These are phyloP conservation scores for Schizopygopsis pylzovi DNA, from an alignment of 2,797 vertebrate genomes.

Conservation along the genomic window DNA sequence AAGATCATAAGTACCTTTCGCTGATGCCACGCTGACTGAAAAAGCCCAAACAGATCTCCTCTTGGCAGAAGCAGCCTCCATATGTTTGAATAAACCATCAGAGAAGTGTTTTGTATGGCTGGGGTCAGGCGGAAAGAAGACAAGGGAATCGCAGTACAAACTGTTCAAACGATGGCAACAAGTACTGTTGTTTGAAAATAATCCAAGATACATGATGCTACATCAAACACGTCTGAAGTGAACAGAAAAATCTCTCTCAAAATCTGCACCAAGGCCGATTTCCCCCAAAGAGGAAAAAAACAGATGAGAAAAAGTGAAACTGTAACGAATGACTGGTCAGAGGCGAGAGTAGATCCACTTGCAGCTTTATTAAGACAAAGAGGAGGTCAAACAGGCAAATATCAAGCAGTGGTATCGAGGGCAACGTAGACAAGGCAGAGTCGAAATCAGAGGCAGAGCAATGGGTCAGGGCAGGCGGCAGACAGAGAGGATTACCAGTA, in stretches of 20 bases:
- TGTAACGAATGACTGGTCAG: too few species aligned
- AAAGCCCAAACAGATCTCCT: conserved; percentile 1
- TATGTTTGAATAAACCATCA: conserved; percentile 30
- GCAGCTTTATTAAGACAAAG: too few species aligned
- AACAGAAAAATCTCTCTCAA: conserved; percentile 1
- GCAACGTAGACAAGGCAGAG: too few species aligned
- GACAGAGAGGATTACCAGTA: too few species aligned
- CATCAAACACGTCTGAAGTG: conserved; percentile 3
- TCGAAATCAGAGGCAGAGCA: too few species aligned
- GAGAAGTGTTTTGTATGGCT: conserved; percentile 8
- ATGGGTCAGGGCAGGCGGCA: too few species aligned
- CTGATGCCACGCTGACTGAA: background rate
- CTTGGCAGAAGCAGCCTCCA: conserved; percentile 3
- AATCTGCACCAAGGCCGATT: background rate
- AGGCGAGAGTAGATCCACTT: too few species aligned
- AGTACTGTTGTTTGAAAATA: conserved; percentile 19
- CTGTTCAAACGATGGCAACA: conserved; percentile 7
- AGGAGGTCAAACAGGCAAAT: too few species aligned
- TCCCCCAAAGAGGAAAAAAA: background rate
- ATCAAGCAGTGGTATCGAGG: too few species aligned
- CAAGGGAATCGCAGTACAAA: conserved; percentile 4
- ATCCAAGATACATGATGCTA: background rate
- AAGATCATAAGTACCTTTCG: conserved; percentile 16
- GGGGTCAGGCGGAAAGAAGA: background rate
- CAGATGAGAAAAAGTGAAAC: background rate